A percentile compares a stretch with the other conserved stretches of the same genome.
phyloP scores from a whole-genome alignment of 2,797 vertebrate species.

The Takifugu ocellatus region DNA sequence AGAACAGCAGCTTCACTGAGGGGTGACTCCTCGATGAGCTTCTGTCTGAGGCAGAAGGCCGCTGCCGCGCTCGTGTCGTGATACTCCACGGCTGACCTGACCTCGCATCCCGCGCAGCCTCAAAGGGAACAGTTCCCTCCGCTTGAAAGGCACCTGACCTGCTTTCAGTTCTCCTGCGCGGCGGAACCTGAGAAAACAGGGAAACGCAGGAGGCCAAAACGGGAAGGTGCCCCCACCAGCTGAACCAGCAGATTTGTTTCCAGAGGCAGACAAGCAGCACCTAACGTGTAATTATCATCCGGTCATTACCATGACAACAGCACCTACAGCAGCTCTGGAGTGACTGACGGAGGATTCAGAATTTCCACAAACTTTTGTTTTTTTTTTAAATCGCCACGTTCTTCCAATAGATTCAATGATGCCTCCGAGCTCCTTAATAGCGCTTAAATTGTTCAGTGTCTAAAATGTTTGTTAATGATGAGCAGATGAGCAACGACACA shows the following conservation, averaged over 20 bases:
- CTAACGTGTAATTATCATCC: slow-evolving; percentile 37
- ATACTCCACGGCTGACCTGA: slow-evolving; percentile 60
- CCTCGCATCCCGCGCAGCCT: slow-evolving; percentile 50
- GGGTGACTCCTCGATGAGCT: slow-evolving; percentile 43
- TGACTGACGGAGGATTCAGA: not conserved
- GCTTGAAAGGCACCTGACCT: slow-evolving; percentile 37
- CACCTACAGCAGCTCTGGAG: slow-evolving; percentile 4
- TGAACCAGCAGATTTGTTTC: slow-evolving; percentile 17
- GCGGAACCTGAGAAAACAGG: slow-evolving; percentile 17
- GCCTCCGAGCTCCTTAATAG: no score
- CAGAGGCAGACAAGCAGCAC: slow-evolving; percentile 32
- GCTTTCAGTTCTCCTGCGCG: slow-evolving; percentile 8
- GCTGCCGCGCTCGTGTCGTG: slow-evolving; percentile 55
- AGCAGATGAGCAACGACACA: no score
- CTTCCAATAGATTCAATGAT: no score
- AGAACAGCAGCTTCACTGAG: slow-evolving; percentile 57
- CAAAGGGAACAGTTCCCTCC: slow-evolving; percentile 51
- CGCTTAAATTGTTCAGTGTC: no score
- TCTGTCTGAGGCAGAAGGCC: slow-evolving; percentile 53
- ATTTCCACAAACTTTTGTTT: not conserved
- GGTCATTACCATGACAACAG: slow-evolving; percentile 42
- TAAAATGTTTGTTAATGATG: no score
- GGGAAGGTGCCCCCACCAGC: slow-evolving; percentile 1
- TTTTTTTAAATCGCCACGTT: not conserved
- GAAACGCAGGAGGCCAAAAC: slow-evolving; percentile 8